A percentile compares a stretch with the other conserved stretches of the same genome.
Conservation (phyloP, 2,113 vertebrate species). For the Nematolebias whitei region DNA sequence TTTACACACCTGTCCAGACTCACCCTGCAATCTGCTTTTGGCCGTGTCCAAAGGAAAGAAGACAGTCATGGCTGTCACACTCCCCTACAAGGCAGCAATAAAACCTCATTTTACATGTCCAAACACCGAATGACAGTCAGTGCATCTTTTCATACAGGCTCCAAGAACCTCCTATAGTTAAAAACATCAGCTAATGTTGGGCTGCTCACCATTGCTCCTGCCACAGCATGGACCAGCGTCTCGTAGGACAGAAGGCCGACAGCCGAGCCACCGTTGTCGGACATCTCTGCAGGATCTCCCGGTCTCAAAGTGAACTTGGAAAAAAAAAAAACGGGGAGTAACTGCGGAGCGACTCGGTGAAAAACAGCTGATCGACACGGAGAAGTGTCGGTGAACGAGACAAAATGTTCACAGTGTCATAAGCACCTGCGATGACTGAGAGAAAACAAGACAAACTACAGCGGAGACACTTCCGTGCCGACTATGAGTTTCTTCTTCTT, state of each 20-base stretch:
- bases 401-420: background rate
- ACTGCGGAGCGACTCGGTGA: background rate
- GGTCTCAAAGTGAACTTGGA: background rate
- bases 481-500: conserved; percentile 3
- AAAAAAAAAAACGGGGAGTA: background rate
- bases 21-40: conserved; percentile 84
- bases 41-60: conserved; percentile 85
- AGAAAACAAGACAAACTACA: background rate
- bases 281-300: conserved; percentile 63
- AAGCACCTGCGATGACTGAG: background rate
- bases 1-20: conserved; percentile 28
- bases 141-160: too few species aligned
- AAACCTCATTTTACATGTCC: background rate
- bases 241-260: conserved; percentile 79
- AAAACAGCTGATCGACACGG: background rate
- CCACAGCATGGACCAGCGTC: conserved; percentile 82
- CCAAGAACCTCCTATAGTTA: too few species aligned
- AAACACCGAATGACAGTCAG: background rate
- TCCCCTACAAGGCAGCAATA: conserved; percentile 69
- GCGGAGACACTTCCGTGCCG: background rate
- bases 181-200: background rate
- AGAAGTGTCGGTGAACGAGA: too few species aligned
- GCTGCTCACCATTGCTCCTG: conserved; percentile 79
- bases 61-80: conserved; percentile 81
- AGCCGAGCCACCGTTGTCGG: conserved; percentile 47